A percentile compares a stretch with the other conserved stretches of the same genome.
Evolutionary conservation across 35 echinoderm and acorn worm species (phyloP).

Genomic region (Ophiothrix spiculata): DNA sequence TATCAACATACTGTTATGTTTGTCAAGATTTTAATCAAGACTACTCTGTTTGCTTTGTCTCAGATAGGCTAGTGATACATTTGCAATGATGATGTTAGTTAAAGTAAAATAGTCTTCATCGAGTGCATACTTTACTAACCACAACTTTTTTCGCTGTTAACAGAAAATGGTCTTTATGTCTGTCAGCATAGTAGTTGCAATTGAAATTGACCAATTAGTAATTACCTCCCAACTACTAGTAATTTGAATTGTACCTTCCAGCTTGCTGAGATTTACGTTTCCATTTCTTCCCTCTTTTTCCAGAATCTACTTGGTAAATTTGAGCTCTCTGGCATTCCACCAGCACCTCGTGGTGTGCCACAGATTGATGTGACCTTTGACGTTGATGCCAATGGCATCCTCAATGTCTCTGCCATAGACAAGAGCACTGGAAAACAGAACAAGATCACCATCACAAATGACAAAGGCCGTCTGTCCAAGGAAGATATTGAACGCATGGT

Average conservation of each 20-base stretch:
- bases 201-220: neutral
- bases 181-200: neutral
- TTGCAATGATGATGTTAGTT: too few species aligned
- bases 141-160: neutral
- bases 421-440: slow-evolving; percentile 89
- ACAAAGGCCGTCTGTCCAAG: slow-evolving; percentile 89
- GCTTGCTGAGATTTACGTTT: neutral
- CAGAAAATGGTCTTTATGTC: neutral
- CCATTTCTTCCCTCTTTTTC: neutral
- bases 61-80: too few species aligned
- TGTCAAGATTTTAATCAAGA: too few species aligned
- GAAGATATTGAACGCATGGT: slow-evolving; percentile 94
- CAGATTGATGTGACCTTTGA: slow-evolving; percentile 97
- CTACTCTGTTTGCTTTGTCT: too few species aligned
- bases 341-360: slow-evolving; percentile 88
- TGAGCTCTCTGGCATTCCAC: slow-evolving; percentile 82
- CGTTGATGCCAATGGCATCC: slow-evolving; percentile 97
- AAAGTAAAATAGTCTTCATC: neutral
- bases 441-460: slow-evolving; percentile 95
- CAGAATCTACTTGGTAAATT: slow-evolving; percentile 96
- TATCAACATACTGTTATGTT: too few species aligned
- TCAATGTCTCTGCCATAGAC: slow-evolving; percentile 83
- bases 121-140: neutral
- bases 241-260: neutral
- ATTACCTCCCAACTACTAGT: neutral